Base-by-base conservation (phyloP, 2,888 invertebrate genomes). In the Nephrotoma flavescens region DNA sequence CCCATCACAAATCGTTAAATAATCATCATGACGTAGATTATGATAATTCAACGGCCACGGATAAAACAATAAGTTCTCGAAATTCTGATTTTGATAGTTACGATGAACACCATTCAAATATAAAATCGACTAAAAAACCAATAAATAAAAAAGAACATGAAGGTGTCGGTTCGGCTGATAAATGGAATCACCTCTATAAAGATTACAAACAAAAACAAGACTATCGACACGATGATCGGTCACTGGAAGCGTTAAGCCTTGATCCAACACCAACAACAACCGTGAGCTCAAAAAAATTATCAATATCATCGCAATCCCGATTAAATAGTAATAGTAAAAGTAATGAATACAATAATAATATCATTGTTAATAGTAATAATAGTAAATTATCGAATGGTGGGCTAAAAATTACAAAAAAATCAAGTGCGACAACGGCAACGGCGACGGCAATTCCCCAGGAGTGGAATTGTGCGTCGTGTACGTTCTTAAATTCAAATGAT, bases 131-230 rank as follows among this genome's bases (percentile, higher is more conserved):
- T 86, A 89, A 90, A 42, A 90, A 90, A 88, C 94, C 87, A 87
- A 71, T 88, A 85, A 89, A 90, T 42, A 90, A 90, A 88, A 94
- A 94, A 41, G 92, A 92, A 87, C 94, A 95, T 88, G 95, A 95
- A 88, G 94, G 94, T 0, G 93, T 94, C 89, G 94, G 95, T 0
- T 94, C 94, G 0, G 94, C 94, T 87, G 96, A 96, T 88, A 94
- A 94, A 86, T 97, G 96, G 96, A 95, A 95, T 89, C 96, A 96
- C 89, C 96, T 96, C 0, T 96, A 95, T 89, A 93, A 94, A 88
- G 95, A 95, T 90, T 91, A 96, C 47, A 42, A 42, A 84, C 42
- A 84, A 84, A 84, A 84, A 4, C 6, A n/a, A n/a, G 84, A 84
- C n/a, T 41, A n/a, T 84, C 15, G 42, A 42, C 12, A 42, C 2